A percentile compares a stretch with the other conserved stretches of the same genome.
These are phyloP conservation scores for Antechinus flavipes DNA, from an alignment of 2,113 vertebrate genomes.

Conservation along the genomic window DNA sequence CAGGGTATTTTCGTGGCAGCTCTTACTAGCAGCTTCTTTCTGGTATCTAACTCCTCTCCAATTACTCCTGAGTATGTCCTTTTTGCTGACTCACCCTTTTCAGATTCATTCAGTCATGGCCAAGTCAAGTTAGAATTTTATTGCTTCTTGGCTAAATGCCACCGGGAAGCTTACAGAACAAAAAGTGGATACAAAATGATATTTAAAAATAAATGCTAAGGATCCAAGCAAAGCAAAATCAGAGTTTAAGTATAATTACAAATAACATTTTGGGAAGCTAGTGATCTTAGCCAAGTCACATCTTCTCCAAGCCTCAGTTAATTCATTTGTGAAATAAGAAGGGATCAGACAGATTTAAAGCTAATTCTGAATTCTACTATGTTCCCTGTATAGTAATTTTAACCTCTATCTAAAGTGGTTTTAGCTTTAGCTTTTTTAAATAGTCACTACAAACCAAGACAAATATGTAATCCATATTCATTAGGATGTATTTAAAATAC, in stretches of 20 bases:
- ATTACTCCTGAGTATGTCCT: neutral
- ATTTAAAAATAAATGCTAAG: conserved; percentile 49
- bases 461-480: neutral
- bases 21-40: neutral
- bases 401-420: neutral
- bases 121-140: conserved; percentile 15
- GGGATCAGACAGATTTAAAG: neutral
- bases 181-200: neutral
- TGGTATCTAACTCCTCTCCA: neutral
- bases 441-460: neutral
- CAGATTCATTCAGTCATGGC: neutral
- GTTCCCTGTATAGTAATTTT: neutral
- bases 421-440: neutral
- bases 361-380: neutral
- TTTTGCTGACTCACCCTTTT: neutral
- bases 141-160: neutral
- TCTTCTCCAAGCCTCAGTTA: neutral
- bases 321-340: neutral
- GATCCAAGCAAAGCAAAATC: conserved; percentile 41
- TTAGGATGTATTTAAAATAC: neutral
- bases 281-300: neutral
- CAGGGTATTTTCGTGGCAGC: neutral
- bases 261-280: neutral
- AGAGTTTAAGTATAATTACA: conserved; percentile 32
- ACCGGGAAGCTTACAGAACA: conserved; percentile 44